Conservation (phyloP, 2,797 vertebrate species). For the Gobionotothen gibberifrons region DNA sequence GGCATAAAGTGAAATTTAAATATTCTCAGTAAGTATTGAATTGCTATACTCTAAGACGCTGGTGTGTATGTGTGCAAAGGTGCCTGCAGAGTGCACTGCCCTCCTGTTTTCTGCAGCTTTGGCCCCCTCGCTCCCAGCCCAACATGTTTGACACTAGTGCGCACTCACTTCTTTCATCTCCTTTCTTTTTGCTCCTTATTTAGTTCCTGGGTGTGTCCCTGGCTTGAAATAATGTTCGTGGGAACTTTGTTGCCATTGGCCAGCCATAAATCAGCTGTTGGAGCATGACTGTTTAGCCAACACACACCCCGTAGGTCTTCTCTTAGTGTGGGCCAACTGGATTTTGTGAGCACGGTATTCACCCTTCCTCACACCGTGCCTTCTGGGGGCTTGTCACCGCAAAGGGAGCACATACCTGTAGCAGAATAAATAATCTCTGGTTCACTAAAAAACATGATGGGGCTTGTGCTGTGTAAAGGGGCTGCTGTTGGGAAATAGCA, state of each 20-base stretch:
- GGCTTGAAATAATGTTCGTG: constrained; percentile 84
- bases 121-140: constrained; percentile 22
- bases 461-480: constrained; percentile 75
- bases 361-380: constrained; percentile 71
- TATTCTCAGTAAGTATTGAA: not conserved
- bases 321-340: constrained; percentile 65
- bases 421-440: constrained; percentile 82
- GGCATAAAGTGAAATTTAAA: rapidly evolving
- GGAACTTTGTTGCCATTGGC: constrained; percentile 89
- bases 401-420: constrained; percentile 75
- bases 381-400: constrained; percentile 80
- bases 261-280: constrained; percentile 91
- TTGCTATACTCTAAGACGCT: rapidly evolving
- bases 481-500: constrained; percentile 28
- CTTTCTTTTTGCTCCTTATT: constrained; percentile 31
- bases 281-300: constrained; percentile 84
- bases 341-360: constrained; percentile 19
- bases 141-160: constrained; percentile 42
- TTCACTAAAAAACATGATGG: constrained; percentile 81
- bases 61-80: constrained; percentile 30
- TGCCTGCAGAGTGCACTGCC: constrained; percentile 66
- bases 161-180: constrained; percentile 39
- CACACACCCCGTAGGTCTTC: constrained; percentile 69
- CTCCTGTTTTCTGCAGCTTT: constrained; percentile 42
- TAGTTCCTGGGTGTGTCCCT: constrained; percentile 88